Base-by-base conservation (phyloP, 2,797 vertebrate species). In the Apodemus agrarius region DNA sequence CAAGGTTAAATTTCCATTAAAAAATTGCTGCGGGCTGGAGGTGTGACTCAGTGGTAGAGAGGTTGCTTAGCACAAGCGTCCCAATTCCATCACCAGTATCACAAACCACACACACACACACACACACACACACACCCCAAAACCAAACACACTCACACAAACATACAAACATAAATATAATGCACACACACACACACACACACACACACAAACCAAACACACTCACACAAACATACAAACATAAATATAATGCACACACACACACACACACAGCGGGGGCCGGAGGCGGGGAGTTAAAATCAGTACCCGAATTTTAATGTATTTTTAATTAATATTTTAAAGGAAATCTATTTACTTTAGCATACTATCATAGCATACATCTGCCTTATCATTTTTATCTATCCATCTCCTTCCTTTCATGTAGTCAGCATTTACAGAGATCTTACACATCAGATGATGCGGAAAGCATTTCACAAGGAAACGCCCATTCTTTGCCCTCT, bases 281-380 rank as follows among this genome's bases (percentile, higher is more conserved):
- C n/a, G n/a, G 1, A 16, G 3, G 59, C 21, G 46, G 3, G 31
- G n/a, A 16, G 10, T 46, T n/a, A 97, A 94, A 76, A 22, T 63
- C 19, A 49, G 67, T 54, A 86, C 12, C 40, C 63, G 76, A 67
- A 79, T 75, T 80, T 19, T 82, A 46, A 74, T 81, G 46, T 19
- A 54, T 89, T 72, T 63, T n/a, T 52, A 63, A 1, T 67, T 67
- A 91, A 93, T 92, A 7, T 86, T 83, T 89, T 86, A 65, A 95
- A 17, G 91, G 26, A 80, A 92, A 59, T 16, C 75, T 54, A 14
- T 92, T 93, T n/a, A 49, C 65, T 89, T 94, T 59, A 83, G 31
- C 22, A 67, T 6, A 13, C 49, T 34, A 74, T 40, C 2, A 19
- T 69, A 85, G 31, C 75, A 52, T 34, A 29, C 22, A 59, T 54